Percentiles rank a stretch among this genome's conserved stretches.
Conservation (phyloP, 2,888 invertebrate species). For the Orthosia cruda region DNA sequence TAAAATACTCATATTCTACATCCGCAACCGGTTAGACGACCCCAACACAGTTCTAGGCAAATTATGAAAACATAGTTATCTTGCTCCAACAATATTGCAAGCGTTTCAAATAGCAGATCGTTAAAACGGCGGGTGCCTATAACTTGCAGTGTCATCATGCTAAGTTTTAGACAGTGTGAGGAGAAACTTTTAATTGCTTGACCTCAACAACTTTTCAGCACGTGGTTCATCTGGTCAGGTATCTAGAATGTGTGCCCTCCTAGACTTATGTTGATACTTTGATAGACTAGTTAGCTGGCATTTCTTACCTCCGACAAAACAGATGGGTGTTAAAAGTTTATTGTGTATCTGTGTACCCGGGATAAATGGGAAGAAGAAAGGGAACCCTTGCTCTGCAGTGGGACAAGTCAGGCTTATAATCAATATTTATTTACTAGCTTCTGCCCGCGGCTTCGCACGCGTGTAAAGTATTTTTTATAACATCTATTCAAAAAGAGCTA, state of each 20-base stretch:
- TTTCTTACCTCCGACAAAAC: background rate
- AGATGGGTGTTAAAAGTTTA: background rate
- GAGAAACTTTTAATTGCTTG: conserved; percentile 37
- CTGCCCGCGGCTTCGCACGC: too few species aligned
- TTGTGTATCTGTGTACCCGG: background rate
- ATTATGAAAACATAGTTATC: background rate
- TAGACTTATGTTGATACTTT: background rate
- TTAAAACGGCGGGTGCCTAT: background rate
- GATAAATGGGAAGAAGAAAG: too few species aligned
- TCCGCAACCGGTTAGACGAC: background rate
- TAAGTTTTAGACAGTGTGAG: conserved; percentile 20
- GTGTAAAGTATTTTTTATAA: too few species aligned
- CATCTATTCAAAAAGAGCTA: too few species aligned
- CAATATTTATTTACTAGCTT: too few species aligned
- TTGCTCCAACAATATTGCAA: background rate
- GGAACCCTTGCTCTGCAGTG: too few species aligned
- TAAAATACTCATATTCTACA: background rate
- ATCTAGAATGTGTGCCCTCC: background rate
- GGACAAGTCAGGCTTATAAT: too few species aligned
- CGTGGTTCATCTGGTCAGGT: background rate
- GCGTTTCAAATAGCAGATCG: conserved; percentile 1
- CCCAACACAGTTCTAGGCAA: background rate
- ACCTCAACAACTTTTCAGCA: conserved; percentile 7
- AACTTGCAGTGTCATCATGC: conserved; percentile 8
- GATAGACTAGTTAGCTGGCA: background rate